Conservation (phyloP, 2,888 invertebrate genomes). For the Masnerella sp. region DNA sequence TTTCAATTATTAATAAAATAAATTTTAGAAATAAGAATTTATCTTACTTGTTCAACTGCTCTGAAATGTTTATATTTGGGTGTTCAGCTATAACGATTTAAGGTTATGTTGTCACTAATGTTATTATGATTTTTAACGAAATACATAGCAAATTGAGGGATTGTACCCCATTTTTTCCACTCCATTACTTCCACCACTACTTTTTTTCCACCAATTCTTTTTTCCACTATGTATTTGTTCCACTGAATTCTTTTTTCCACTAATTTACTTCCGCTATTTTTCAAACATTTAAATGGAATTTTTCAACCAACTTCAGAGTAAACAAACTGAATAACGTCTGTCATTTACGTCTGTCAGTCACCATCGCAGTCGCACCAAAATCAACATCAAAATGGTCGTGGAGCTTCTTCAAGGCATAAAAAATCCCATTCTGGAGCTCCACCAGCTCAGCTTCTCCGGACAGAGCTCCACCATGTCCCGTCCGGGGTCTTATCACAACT, state of each 20-base stretch:
- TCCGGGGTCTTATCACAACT: constrained; percentile 17
- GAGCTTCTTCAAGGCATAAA: constrained; percentile 1
- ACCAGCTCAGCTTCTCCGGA: constrained; percentile 34
- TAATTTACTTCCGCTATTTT: constrained; percentile 1
- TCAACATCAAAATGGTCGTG: constrained; percentile 4
- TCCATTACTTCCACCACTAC: neutral
- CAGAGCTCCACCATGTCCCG: constrained; percentile 21
- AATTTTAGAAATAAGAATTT: too few species aligned
- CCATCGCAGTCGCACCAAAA: neutral
- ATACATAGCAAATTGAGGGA: too few species aligned
- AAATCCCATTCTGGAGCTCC: constrained; percentile 17
- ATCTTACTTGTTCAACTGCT: too few species aligned
- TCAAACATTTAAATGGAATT: neutral
- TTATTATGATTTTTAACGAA: too few species aligned
- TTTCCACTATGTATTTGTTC: constrained; percentile 6
- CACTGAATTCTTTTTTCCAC: constrained; percentile 19
- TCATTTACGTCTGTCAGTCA: neutral
- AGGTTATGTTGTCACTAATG: too few species aligned
- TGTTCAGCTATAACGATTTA: too few species aligned
- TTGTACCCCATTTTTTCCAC: constrained; percentile 8
- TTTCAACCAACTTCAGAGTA: constrained; percentile 7
- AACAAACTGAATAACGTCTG: constrained; percentile 7
- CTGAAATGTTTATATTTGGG: too few species aligned
- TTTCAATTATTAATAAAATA: too few species aligned
- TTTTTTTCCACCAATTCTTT: constrained; percentile 17